These are phyloP conservation scores for Oophaga pumilio DNA, from an alignment of 2,113 vertebrate genomes.

Conservation along the genomic window DNA sequence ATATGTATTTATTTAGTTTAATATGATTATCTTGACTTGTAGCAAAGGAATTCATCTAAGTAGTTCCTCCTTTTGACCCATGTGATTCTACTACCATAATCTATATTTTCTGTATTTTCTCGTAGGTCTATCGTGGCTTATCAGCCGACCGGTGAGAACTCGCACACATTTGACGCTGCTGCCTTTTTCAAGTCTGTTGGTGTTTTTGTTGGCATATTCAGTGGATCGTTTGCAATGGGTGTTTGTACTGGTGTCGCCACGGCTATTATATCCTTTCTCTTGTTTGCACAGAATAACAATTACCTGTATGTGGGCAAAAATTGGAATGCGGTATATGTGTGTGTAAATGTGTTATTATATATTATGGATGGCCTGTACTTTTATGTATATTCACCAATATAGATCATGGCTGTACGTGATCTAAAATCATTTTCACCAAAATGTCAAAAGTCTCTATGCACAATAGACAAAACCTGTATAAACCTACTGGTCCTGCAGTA, in stretches of 20 bases:
- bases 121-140: conserved; percentile 93
- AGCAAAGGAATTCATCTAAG: no score
- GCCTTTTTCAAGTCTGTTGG: conserved; percentile 98
- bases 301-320: not conserved
- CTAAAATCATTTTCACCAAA: no score
- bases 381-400: no score
- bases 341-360: not conserved
- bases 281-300: not conserved
- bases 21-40: no score
- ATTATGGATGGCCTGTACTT: not conserved
- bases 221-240: conserved; percentile 97
- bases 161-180: conserved; percentile 90
- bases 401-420: not conserved
- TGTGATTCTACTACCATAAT: not conserved
- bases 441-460: no score
- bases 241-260: conserved; percentile 92
- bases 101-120: not conserved
- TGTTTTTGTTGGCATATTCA: conserved; percentile 96
- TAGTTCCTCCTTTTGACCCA: no score
- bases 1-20: not conserved
- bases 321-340: not conserved
- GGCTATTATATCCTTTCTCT: conserved; percentile 93
- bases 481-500: no score
- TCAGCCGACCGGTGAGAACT: conserved; percentile 90
- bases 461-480: no score